phyloP scores from a whole-genome alignment of 2,888 invertebrate genomes.

The Opisthograptis luteolata region DNA sequence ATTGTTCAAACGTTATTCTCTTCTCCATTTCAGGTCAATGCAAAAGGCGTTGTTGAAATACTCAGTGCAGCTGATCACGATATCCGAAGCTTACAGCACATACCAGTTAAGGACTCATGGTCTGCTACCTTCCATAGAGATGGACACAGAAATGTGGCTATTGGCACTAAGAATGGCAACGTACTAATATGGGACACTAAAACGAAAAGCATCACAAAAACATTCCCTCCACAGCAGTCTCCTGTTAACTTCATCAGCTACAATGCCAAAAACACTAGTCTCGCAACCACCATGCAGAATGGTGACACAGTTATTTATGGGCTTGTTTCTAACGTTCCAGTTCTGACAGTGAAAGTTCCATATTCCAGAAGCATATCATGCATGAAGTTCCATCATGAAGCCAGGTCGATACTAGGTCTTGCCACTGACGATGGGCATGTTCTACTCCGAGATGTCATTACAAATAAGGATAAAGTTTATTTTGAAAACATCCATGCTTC shows the following conservation, averaged over 20 bases:
- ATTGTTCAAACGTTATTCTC: neutral
- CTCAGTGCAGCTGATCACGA: conserved; percentile 72
- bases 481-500: conserved; percentile 83
- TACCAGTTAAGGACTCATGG: conserved; percentile 76
- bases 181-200: conserved; percentile 81
- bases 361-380: conserved; percentile 74
- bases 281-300: conserved; percentile 76
- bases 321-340: conserved; percentile 77
- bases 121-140: conserved; percentile 77
- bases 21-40: conserved; percentile 68
- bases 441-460: conserved; percentile 70
- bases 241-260: conserved; percentile 72
- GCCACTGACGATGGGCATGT: conserved; percentile 82
- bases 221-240: conserved; percentile 71
- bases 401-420: conserved; percentile 70
- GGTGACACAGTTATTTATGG: conserved; percentile 80
- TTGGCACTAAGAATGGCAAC: conserved; percentile 75
- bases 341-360: conserved; percentile 68
- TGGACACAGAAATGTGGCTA: conserved; percentile 73
- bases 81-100: conserved; percentile 72
- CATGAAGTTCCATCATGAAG: conserved; percentile 79
- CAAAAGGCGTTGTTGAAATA: conserved; percentile 74
- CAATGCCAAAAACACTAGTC: conserved; percentile 76
- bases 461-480: conserved; percentile 74
- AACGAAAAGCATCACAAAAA: conserved; percentile 72